Base-by-base conservation (phyloP, 2,113 vertebrate genomes). In the Hystrix brachyura region DNA sequence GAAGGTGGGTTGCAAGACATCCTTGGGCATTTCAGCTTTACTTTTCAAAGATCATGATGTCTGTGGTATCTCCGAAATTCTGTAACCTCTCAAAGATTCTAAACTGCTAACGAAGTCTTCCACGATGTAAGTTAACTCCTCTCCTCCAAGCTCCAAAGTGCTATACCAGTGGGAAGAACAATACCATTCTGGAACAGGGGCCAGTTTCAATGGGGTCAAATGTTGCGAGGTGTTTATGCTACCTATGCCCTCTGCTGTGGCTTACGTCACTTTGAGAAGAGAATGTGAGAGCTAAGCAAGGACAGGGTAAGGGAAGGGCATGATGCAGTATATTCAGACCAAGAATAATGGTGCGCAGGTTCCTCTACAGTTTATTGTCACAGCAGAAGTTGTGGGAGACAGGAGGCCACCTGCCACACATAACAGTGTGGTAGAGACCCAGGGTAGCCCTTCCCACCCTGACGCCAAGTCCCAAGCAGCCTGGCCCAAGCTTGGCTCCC, bases 321-420 rank as follows among this genome's bases (percentile, higher is more conserved):
- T 1, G 21, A 84, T 5, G 21, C n/a, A 81, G 32, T 57, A 90
- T 0, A 91, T 3, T 55, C 64, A 89, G 79, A 91, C 60, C 80
- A 85, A 43, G 67, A 94, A 74, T n/a, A 93, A 79, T 12, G 9
- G 32, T 67, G 43, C 46, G 93, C 71, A 43, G 65, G 92, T 96
- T 97, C 87, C 72, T 95, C 97, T 98, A 96, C 53, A 96, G 84
- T 98, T 98, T 98, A 98, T 98, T 98, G 81, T 97, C 97, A 97
- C 91, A 95, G 96, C 95, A 97, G 94, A 96, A 94, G 67, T 90
- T 71, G 93, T 91, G 91, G 85, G 96, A 97, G 95, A 97, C 67
- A 91, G 92, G 90, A 97, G 79, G 86, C 91, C 59, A 95, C 79
- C 65, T 62, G 90, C 92, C 86, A 95, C 89, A 92, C 46, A 7